These are phyloP conservation scores for Lutraria lutraria DNA, from an alignment of 2,888 invertebrate species.

Conservation along the genomic window DNA sequence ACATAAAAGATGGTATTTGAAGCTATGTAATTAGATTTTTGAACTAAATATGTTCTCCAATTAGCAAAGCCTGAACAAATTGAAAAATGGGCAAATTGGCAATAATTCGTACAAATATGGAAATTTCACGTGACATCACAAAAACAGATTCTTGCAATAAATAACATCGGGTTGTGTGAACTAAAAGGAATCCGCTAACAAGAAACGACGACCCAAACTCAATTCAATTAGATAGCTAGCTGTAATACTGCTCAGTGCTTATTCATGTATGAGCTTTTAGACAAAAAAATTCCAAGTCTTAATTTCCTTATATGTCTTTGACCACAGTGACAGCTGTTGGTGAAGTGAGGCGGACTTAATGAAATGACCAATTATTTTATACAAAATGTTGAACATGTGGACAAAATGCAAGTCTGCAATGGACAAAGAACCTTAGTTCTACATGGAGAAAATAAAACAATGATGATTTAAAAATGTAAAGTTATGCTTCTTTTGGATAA, in stretches of 20 bases:
- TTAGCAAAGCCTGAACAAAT: slow-evolving; percentile 40
- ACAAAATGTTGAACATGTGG: not conserved
- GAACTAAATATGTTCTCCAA: slow-evolving; percentile 30
- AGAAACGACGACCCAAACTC: not conserved
- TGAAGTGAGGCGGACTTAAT: not conserved
- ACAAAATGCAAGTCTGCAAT: not conserved
- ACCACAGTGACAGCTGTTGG: not conserved
- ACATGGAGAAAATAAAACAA: too few species aligned
- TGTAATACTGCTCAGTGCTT: not conserved
- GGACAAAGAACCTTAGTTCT: too few species aligned
- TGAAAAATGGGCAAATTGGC: slow-evolving; percentile 44
- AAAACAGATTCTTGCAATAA: slow-evolving; percentile 10
- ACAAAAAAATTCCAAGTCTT: not conserved
- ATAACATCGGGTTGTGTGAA: not conserved
- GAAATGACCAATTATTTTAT: slow-evolving; percentile 3
- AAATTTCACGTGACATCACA: slow-evolving; percentile 42
- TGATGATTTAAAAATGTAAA: too few species aligned
- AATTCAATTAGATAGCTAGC: not conserved
- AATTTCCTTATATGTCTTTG: not conserved
- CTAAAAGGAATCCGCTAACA: slow-evolving; percentile 4
- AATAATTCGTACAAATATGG: slow-evolving; percentile 32
- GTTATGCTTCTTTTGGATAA: too few species aligned
- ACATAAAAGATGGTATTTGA: slow-evolving; percentile 36
- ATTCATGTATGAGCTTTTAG: slow-evolving; percentile 2
- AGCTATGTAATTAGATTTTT: slow-evolving; percentile 47